Evolutionary conservation across 1,140 invertebrate genomes (phyloP), one percentile per base, ranked within the genome.

Genomic region (Zeugodacus cucurbitae): DNA sequence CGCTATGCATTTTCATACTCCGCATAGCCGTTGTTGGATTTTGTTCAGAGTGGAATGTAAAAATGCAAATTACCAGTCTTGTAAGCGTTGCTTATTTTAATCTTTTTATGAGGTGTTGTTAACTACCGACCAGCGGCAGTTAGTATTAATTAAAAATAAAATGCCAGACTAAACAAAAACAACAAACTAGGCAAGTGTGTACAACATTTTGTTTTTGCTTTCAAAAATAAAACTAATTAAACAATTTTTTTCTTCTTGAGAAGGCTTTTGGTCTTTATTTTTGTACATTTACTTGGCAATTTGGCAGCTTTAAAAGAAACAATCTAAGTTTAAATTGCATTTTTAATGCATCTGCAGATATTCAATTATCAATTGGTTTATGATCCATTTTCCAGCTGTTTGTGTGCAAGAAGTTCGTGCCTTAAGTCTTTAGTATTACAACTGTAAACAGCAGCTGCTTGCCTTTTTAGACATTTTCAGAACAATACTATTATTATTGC

Each of bases 1-100:
- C 4, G 26, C 1, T 32, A 17, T 37, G 34, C 2, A 7, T 26
- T n/a, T 54, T 54, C 22, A 26, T 82, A 7, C n/a, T 82, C 26
- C 22, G 8, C n/a, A 48, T 82, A 54, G 26, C 14, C 29, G 41
- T 48, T n/a, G 37, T 48, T 82, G 29, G 5, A 3, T 82, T 44
- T 54, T 29, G 26, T 48, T 10, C 3, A 11, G 2, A 29, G 74
- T n/a, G 44, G 10, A 26, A 29, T 2, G n/a, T 82, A 48, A 48
- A 74, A 74, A 74, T 74, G 5, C 34, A 74, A 74, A 74, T 74
- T 74, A 74, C 34, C 67, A 37, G 10, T 74, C 67, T 74, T 74
- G 67, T 74, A 41, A 41, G 67, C 32, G 37, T 14, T 41, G 20
- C 32, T 74, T 74, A 74, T 41, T 74, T 74, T 17, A 41, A 74